Percentiles rank a stretch among this genome's conserved stretches.
These are phyloP conservation scores for Acarapis woodi DNA, from an alignment of 1,140 invertebrate species.

Conservation along the genomic window DNA sequence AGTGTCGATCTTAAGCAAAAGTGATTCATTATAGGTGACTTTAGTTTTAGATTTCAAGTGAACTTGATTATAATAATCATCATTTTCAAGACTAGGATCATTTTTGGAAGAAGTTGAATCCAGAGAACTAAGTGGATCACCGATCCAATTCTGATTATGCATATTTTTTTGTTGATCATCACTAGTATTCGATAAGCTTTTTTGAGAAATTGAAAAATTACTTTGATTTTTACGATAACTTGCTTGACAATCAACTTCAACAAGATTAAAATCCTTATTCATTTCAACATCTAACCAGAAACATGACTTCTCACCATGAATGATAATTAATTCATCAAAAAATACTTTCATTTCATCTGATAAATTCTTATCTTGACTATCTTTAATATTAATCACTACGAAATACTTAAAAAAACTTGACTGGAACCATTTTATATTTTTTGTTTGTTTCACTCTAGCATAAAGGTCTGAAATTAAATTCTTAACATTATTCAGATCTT, in stretches of 20 bases:
- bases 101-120: neutral
- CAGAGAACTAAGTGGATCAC: too few relatives aligned
- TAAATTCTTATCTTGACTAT: neutral
- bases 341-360: constrained; percentile 1
- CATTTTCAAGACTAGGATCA: neutral
- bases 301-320: constrained; percentile 1
- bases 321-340: constrained; percentile 1
- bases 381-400: constrained; percentile 7
- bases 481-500: constrained; percentile 7
- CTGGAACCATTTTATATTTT: constrained; percentile 1
- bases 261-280: neutral
- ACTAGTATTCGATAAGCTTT: neutral
- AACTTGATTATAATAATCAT: neutral
- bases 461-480: constrained; percentile 4
- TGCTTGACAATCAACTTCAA: neutral
- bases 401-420: constrained; percentile 4
- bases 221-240: neutral
- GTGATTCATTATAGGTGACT: neutral
- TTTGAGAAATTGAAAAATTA: neutral
- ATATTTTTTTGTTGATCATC: too few relatives aligned
- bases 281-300: neutral
- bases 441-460: constrained; percentile 1
- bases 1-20: neutral
- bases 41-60: neutral
- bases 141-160: too few relatives aligned